Conservation (phyloP, 2,888 invertebrate genomes). For the Eutolmus rufibarbis region DNA sequence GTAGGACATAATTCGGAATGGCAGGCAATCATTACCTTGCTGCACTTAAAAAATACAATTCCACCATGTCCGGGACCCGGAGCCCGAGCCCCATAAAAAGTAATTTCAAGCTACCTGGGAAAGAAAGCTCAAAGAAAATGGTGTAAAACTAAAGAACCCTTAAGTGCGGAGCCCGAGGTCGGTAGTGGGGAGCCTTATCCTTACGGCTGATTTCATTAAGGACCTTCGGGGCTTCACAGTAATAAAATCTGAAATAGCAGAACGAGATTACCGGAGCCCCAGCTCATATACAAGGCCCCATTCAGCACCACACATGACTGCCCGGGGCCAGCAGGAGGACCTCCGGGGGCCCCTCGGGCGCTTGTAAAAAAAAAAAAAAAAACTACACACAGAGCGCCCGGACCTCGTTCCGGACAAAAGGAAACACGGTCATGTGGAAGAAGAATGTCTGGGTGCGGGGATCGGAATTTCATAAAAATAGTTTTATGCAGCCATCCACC, state of each 20-base stretch:
- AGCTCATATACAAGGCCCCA: neutral
- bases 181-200: neutral
- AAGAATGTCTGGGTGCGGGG: neutral
- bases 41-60: neutral
- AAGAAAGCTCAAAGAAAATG: neutral
- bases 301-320: neutral
- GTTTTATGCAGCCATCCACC: neutral
- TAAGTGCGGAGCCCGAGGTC: neutral
- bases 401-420: neutral
- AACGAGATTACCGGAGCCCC: conserved; percentile 12
- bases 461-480: conserved; percentile 10
- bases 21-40: neutral
- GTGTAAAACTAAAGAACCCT: conserved; percentile 9
- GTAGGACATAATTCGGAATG: neutral
- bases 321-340: neutral
- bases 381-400: neutral
- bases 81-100: neutral
- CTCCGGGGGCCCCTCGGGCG: neutral
- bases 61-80: neutral
- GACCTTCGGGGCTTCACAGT: neutral
- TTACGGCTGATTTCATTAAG: conserved; percentile 25
- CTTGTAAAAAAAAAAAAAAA: neutral
- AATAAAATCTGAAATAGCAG: conserved; percentile 31
- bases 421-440: neutral
- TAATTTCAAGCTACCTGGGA: neutral